Conservation (phyloP, 1,140 invertebrate species). For the Macrotrachela quadricornifera region DNA sequence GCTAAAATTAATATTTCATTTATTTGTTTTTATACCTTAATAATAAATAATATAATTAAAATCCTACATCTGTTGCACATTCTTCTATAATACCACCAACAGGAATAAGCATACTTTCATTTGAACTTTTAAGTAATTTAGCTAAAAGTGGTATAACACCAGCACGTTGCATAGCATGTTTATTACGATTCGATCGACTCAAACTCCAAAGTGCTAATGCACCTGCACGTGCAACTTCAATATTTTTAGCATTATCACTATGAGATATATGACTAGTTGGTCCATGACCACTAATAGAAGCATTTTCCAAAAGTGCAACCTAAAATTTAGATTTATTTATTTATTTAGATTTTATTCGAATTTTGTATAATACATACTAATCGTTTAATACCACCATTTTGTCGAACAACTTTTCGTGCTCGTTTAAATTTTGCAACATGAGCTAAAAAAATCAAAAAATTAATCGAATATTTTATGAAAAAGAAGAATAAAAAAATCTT, state of each 20-base stretch:
- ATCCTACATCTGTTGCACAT: slow-evolving; percentile 38
- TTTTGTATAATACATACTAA: slow-evolving; percentile 34
- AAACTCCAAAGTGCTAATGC: slow-evolving; percentile 64
- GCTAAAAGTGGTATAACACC: slow-evolving; percentile 63
- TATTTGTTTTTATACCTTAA: too few relatives aligned
- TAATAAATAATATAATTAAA: too few relatives aligned
- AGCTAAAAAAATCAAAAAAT: slow-evolving; percentile 34
- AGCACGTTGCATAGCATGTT: slow-evolving; percentile 56
- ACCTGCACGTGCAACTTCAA: slow-evolving; percentile 51
- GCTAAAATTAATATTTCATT: slow-evolving; percentile 15
- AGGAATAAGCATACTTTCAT: slow-evolving; percentile 58
- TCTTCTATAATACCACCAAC: slow-evolving; percentile 59
- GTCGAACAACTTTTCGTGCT: slow-evolving; percentile 59
- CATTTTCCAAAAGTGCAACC: too few relatives aligned
- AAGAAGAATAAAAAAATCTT: too few relatives aligned
- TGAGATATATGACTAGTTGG: slow-evolving; percentile 22
- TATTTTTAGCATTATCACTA: slow-evolving; percentile 40
- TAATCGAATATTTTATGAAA: too few relatives aligned
- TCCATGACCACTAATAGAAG: too few relatives aligned
- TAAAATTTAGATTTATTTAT: too few relatives aligned
- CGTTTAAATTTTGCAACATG: slow-evolving; percentile 62
- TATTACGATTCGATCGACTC: slow-evolving; percentile 58
- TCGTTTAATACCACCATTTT: slow-evolving; percentile 53
- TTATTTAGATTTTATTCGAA: too few relatives aligned
- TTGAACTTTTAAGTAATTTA: slow-evolving; percentile 46